Base-by-base conservation (phyloP, 2,797 vertebrate genomes). In the Ficedula albicollis region DNA sequence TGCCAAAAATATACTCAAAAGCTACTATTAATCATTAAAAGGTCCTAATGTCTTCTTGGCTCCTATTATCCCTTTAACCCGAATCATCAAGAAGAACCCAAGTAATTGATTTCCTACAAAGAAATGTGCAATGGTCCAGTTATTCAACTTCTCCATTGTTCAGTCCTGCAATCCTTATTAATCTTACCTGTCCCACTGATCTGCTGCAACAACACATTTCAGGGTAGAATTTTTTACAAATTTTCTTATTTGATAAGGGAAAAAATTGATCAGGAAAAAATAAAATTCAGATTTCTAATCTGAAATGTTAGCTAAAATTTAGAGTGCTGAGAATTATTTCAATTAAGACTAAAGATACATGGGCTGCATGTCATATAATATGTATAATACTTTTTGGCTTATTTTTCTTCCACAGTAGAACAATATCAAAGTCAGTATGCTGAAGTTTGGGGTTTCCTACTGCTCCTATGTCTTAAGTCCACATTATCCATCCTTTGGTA, bases 71-170 rank as follows among this genome's bases (percentile, higher is more conserved):
- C 59, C 44, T 87, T 95, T 94, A 95, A 94, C 89, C 77, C 11
- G 20, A 73, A 88, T 84, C 63, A 95, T 93, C 94, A 93, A 91
- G 92, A 84, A 92, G 73, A 94, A 95, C 41, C 54, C 41, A 60
- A 86, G 70, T 43, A 96, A 96, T 74, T 88, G 92, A 95, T 95
- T 92, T 95, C 66, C 67, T 90, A 84, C 77, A 86, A 79, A 90
- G 63, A 84, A 81, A 82, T 63, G 77, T 91, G 80, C 64, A 91
- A 74, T 63, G 76, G 85, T 93, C 89, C 89, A 88, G 88, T 81
- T 95, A 59, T 9, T 81, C 85, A 84, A 74, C 74, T 80, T 93
- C 70, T 91, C 59, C 63, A 88, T 59, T 74, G 34, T 59, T 75
- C 60, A 69, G 56, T 59, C 55, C 86, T 67, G 66, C 72, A 89